A percentile compares a stretch with the other conserved stretches of the same genome.
Conservation (phyloP, 23 tunicate species). For the Trididemnum nubilum region DNA sequence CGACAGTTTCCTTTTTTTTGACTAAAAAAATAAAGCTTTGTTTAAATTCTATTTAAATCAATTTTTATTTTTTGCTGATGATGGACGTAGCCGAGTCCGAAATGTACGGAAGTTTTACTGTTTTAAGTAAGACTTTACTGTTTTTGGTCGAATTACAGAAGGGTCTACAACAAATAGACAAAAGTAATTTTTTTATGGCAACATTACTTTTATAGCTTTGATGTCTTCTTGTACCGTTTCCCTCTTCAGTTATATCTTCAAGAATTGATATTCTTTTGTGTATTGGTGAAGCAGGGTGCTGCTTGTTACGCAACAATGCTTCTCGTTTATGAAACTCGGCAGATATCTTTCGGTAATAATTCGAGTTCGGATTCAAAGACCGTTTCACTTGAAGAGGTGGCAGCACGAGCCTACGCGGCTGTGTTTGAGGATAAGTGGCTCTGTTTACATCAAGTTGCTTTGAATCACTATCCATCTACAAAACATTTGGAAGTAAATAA, state of each 20-base stretch:
- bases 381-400: constrained; percentile 86
- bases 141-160: no score
- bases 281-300: constrained; percentile 4
- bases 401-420: constrained; percentile 49
- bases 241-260: constrained; percentile 45
- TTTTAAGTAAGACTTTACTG: no score
- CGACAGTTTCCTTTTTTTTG: no score
- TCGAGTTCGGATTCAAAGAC: constrained; percentile 62
- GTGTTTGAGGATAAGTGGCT: constrained; percentile 33
- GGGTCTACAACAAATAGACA: no score
- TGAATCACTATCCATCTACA: no score
- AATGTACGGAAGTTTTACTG: no score
- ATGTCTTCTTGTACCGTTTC: background rate
- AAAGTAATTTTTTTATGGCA: no score
- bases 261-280: constrained; percentile 23
- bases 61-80: no score
- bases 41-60: no score
- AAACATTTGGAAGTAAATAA: background rate
- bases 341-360: constrained; percentile 78
- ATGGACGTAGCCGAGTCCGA: no score
- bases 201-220: background rate
- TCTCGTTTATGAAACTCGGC: constrained; percentile 47
- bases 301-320: background rate
- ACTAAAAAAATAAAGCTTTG: no score
- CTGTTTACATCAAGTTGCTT: constrained; percentile 2